These are phyloP conservation scores for Bruchidius siliquastri DNA, from an alignment of 2,888 invertebrate species.

Conservation along the genomic window DNA sequence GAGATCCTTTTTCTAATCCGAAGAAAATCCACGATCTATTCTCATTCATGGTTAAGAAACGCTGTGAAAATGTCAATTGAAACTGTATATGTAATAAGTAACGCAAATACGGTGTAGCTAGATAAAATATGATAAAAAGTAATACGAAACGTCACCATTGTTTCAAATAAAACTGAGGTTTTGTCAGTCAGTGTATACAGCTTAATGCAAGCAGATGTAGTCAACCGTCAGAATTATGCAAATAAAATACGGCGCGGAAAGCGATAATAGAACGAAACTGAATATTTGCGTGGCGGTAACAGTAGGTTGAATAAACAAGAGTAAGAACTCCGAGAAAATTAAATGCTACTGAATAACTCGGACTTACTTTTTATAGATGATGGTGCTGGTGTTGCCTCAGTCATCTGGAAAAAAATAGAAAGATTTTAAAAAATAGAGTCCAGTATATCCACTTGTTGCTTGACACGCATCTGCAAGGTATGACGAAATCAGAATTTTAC, in stretches of 20 bases:
- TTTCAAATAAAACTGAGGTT: no score
- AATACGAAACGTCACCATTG: no score
- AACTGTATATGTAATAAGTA: no score
- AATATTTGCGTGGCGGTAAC: not conserved
- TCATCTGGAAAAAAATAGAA: slow-evolving; percentile 41
- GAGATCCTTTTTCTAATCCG: no score
- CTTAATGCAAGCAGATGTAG: not conserved
- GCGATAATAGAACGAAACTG: not conserved
- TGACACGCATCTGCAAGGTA: no score
- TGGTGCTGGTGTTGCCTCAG: slow-evolving; percentile 43
- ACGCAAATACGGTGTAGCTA: no score
- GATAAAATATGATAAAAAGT: no score
- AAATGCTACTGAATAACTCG: not conserved
- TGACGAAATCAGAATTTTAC: no score
- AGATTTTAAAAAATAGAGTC: not conserved
- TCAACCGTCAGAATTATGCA: not conserved
- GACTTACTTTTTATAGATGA: slow-evolving; percentile 48
- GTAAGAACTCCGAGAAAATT: not conserved
- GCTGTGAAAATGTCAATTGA: no score
- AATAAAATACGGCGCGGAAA: not conserved
- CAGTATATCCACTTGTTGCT: no score
- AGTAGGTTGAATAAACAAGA: not conserved
- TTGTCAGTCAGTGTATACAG: not conserved
- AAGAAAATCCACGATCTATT: no score
- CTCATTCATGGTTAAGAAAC: no score